Evolutionary conservation across 2,797 vertebrate genomes (phyloP).

Genomic region (Scleropages formosus): DNA sequence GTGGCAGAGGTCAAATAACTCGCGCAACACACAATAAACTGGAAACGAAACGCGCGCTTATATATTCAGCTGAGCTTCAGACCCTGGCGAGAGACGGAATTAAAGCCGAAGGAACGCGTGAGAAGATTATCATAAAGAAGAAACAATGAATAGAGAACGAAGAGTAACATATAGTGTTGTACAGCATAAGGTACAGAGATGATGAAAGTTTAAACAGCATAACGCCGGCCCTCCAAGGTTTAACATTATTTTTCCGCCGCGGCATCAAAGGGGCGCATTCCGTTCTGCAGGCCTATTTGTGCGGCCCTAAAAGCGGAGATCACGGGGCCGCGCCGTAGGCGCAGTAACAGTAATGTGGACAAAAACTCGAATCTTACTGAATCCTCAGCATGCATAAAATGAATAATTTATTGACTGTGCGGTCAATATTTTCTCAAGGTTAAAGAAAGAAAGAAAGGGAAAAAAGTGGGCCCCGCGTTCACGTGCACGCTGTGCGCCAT

Average conservation of each 20-base stretch:
- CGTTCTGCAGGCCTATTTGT: background rate
- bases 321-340: constrained; percentile 1
- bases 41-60: background rate
- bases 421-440: constrained; percentile 24
- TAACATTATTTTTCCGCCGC: background rate
- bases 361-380: constrained; percentile 13
- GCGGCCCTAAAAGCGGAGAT: constrained; percentile 1
- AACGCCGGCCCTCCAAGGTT: background rate
- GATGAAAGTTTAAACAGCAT: background rate
- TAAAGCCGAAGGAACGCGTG: background rate
- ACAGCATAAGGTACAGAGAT: background rate
- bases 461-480: background rate
- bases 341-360: background rate
- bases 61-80: background rate
- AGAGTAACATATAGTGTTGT: background rate
- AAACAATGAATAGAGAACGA: background rate
- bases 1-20: too few relatives aligned
- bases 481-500: constrained; percentile 13
- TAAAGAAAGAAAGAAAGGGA: background rate
- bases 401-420: constrained; percentile 19
- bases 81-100: background rate
- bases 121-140: background rate
- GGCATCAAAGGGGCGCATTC: background rate
- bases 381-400: constrained; percentile 16
- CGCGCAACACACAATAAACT: background rate